Evolutionary conservation across 2,797 vertebrate species (phyloP).

Genomic region (Sebastiscus tertius): DNA sequence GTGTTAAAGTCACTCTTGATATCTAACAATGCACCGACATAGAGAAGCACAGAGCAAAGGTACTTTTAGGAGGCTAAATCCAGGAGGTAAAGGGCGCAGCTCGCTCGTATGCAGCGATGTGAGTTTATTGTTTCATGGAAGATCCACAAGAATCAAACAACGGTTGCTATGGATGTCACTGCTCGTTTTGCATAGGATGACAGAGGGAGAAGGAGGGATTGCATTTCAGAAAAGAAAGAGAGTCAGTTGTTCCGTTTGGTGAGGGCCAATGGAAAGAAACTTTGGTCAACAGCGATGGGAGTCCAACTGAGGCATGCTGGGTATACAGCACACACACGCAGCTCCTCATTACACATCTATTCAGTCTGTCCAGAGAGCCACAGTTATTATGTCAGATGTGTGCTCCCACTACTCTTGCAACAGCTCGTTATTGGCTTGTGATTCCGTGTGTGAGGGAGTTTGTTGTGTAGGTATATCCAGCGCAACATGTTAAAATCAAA

Average conservation of each 20-base stretch:
- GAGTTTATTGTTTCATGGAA: constrained; percentile 62
- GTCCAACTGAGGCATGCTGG: constrained; percentile 67
- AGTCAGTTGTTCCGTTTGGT: constrained; percentile 80
- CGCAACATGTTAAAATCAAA: neutral
- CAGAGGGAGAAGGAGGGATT: constrained; percentile 57
- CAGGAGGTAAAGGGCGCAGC: constrained; percentile 2
- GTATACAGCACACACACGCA: constrained; percentile 53
- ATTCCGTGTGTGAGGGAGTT: neutral
- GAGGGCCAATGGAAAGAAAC: constrained; percentile 79
- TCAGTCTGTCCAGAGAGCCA: constrained; percentile 38
- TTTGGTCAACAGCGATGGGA: constrained; percentile 66
- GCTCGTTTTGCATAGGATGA: constrained; percentile 61
- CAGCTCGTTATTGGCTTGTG: constrained; percentile 26
- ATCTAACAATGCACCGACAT: neutral
- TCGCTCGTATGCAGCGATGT: constrained; percentile 7
- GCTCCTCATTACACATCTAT: constrained; percentile 44
- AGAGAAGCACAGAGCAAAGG: neutral
- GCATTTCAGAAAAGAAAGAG: constrained; percentile 53
- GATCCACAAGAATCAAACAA: constrained; percentile 50
- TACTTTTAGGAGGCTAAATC: neutral
- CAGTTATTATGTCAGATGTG: constrained; percentile 38
- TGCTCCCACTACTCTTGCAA: constrained; percentile 33
- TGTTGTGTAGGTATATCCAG: neutral
- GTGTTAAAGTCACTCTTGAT: neutral
- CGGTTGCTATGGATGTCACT: constrained; percentile 59